phyloP scores from a whole-genome alignment of 2,113 vertebrate species.

The Ceuthmochares aereus region DNA sequence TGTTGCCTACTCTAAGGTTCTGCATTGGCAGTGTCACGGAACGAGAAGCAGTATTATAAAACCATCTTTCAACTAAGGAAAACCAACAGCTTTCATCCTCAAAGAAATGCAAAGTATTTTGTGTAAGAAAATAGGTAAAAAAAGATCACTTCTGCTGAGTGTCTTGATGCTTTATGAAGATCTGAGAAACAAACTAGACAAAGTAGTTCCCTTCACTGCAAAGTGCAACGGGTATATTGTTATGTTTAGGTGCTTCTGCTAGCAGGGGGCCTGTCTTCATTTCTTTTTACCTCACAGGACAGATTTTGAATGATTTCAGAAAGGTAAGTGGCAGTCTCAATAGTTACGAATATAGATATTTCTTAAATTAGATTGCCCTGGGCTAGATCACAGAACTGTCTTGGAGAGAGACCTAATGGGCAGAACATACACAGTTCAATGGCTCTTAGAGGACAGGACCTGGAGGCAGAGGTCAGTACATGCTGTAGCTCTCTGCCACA shows the following conservation, averaged over 20 bases:
- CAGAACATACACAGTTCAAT: not conserved
- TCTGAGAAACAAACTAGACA: not conserved
- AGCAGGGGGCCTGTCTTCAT: not conserved
- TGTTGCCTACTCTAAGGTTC: not conserved
- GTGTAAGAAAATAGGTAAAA: not conserved
- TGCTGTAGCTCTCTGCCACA: not conserved
- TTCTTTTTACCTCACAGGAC: not conserved
- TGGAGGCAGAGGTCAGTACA: not conserved
- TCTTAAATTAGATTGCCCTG: not conserved
- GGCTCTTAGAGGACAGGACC: not conserved
- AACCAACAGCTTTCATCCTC: not conserved
- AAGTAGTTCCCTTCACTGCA: not conserved
- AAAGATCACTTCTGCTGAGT: not conserved
- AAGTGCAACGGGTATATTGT: not conserved
- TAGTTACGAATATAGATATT: not conserved
- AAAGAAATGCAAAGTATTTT: not conserved
- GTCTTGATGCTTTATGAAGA: not conserved
- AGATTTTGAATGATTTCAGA: not conserved
- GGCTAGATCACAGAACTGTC: not conserved
- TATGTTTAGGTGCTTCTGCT: not conserved
- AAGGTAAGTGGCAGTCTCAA: not conserved
- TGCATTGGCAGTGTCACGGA: not conserved
- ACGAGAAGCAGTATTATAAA: not conserved
- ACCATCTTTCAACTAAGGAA: not conserved
- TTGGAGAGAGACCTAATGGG: not conserved